phyloP scores from a whole-genome alignment of 2,113 vertebrate genomes.

The Saguinus imperator region DNA sequence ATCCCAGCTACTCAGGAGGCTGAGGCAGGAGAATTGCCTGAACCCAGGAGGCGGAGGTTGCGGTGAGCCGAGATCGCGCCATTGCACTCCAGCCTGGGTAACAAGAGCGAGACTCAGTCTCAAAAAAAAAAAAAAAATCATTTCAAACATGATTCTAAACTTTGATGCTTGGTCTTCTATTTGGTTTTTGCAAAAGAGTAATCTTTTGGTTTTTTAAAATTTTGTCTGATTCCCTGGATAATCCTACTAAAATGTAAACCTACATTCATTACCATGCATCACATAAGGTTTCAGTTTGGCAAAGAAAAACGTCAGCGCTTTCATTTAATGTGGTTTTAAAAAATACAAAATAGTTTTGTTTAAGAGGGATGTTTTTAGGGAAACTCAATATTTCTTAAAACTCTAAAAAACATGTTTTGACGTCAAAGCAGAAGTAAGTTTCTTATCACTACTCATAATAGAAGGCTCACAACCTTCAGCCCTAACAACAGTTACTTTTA shows the following conservation, averaged over 20 bases:
- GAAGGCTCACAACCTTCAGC: neutral
- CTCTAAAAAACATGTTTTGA: neutral
- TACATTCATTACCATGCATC: conserved; percentile 26
- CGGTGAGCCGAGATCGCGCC: too few relatives aligned
- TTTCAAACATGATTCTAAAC: conserved; percentile 17
- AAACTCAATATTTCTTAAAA: conserved; percentile 15
- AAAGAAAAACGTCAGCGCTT: neutral
- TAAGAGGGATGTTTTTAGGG: neutral
- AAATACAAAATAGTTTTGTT: neutral
- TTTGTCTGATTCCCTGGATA: conserved; percentile 21
- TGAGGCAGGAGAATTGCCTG: too few relatives aligned
- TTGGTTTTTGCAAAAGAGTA: conserved; percentile 47
- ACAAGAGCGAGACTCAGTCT: too few relatives aligned
- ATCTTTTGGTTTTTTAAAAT: conserved; percentile 11
- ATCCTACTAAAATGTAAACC: conserved; percentile 1
- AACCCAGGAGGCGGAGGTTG: too few relatives aligned
- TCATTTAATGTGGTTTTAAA: conserved; percentile 29
- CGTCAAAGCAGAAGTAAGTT: neutral
- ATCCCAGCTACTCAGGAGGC: too few relatives aligned
- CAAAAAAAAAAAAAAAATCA: neutral
- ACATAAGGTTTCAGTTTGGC: conserved; percentile 24
- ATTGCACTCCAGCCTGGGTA: too few relatives aligned
- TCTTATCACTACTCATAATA: neutral
- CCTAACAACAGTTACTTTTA: neutral
- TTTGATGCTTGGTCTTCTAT: neutral